A percentile compares a stretch with the other conserved stretches of the same genome.
Evolutionary conservation across 2,113 vertebrate species (phyloP).

Genomic region (Corapipo altera): DNA sequence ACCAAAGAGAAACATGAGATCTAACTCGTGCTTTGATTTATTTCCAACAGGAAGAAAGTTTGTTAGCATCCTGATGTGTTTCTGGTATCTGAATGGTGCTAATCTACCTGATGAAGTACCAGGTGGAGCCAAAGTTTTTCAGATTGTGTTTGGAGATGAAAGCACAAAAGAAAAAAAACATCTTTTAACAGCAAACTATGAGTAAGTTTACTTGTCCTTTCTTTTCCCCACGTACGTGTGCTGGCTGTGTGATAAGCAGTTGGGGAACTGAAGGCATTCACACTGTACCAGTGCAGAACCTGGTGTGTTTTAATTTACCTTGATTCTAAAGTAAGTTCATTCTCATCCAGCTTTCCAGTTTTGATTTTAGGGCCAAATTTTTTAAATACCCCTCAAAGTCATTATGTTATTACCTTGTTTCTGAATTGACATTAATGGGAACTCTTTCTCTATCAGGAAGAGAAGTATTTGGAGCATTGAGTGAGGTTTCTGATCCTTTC

Average conservation of each 20-base stretch:
- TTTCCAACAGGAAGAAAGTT: constrained; percentile 86
- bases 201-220: constrained; percentile 77
- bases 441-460: not conserved
- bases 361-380: not conserved
- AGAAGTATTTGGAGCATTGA: not conserved
- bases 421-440: not conserved
- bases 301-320: not conserved
- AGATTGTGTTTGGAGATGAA: constrained; percentile 77
- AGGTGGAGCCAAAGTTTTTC: constrained; percentile 80
- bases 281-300: not conserved
- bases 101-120: constrained; percentile 78
- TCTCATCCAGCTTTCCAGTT: not conserved
- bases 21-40: constrained; percentile 13
- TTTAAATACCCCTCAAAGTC: not conserved
- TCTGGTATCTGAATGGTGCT: constrained; percentile 91
- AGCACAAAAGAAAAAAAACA: constrained; percentile 78
- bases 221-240: accelerated
- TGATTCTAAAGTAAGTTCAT: not conserved
- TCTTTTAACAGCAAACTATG: constrained; percentile 89
- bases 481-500: not conserved
- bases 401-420: not conserved
- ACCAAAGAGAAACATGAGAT: not conserved
- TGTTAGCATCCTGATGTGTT: constrained; percentile 93
- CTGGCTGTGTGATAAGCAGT: not conserved
- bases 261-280: not conserved